Conservation (phyloP, 2,888 invertebrate genomes). For the Eustalomyia histrio region DNA sequence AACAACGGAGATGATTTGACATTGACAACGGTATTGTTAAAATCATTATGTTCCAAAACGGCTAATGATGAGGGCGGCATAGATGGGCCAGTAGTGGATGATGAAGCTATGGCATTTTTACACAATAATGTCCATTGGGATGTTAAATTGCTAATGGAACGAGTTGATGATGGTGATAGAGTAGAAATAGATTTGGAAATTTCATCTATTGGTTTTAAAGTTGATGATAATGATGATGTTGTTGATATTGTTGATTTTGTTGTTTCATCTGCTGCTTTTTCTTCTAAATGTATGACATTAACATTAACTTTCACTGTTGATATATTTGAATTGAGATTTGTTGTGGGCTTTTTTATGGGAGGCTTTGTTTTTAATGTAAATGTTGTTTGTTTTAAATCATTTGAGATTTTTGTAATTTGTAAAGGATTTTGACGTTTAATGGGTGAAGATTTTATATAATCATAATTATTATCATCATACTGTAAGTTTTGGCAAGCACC, state of each 20-base stretch:
- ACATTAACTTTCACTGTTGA: constrained; percentile 70
- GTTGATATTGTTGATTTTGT: constrained; percentile 5
- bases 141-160: constrained; percentile 38
- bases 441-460: constrained; percentile 57
- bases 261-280: background rate
- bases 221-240: constrained; percentile 8
- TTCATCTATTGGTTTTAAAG: background rate
- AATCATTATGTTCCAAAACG: background rate
- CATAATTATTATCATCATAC: constrained; percentile 39
- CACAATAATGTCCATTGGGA: constrained; percentile 73
- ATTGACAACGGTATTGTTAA: constrained; percentile 53
- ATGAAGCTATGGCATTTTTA: constrained; percentile 67
- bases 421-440: constrained; percentile 36
- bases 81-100: background rate
- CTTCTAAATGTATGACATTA: constrained; percentile 53
- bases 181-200: background rate
- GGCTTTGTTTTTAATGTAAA: constrained; percentile 26
- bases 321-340: constrained; percentile 41
- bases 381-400: constrained; percentile 47
- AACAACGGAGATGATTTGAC: constrained; percentile 42
- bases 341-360: constrained; percentile 17
- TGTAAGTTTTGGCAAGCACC: constrained; percentile 69
- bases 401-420: constrained; percentile 6
- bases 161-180: constrained; percentile 14
- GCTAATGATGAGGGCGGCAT: background rate